These are phyloP conservation scores for Tricholauxania praeusta DNA, from an alignment of 2,888 invertebrate species.

Conservation along the genomic window DNA sequence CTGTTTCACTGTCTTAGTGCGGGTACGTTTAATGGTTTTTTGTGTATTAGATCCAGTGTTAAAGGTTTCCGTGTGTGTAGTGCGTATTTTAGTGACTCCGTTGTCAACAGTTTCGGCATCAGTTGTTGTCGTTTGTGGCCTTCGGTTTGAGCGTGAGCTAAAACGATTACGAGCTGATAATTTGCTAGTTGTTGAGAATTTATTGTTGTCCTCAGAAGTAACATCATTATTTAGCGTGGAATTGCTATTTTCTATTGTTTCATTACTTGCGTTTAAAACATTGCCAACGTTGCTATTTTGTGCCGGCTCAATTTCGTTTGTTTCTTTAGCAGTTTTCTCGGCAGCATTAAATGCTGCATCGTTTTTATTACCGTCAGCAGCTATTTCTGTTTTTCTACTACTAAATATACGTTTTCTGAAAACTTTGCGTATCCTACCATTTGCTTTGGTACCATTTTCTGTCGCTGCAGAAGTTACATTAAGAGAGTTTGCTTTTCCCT, in stretches of 20 bases:
- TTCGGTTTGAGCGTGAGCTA: slow-evolving; percentile 4
- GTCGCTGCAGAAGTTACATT: slow-evolving; percentile 44
- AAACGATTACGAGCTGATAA: background rate
- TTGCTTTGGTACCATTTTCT: background rate
- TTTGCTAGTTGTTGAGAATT: no score
- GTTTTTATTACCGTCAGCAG: no score
- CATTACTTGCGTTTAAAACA: no score
- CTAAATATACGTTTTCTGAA: no score
- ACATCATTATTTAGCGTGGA: no score
- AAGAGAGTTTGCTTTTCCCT: background rate
- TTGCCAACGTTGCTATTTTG: no score
- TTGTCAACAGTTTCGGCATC: slow-evolving; percentile 48
- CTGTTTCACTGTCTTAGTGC: slow-evolving; percentile 53
- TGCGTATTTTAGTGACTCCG: slow-evolving; percentile 51
- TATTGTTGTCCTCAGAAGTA: no score
- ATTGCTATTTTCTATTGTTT: no score
- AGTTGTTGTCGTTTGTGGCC: slow-evolving; percentile 22
- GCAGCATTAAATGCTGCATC: no score
- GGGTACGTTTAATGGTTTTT: slow-evolving; percentile 53
- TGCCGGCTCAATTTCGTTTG: no score
- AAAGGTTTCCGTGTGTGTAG: slow-evolving; percentile 50
- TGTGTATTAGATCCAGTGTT: slow-evolving; percentile 47
- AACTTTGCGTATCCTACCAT: background rate
- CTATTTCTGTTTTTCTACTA: no score
- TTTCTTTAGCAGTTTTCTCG: no score